Conservation (phyloP, 2,888 invertebrate species). For the Cheiracanthium punctorium region DNA sequence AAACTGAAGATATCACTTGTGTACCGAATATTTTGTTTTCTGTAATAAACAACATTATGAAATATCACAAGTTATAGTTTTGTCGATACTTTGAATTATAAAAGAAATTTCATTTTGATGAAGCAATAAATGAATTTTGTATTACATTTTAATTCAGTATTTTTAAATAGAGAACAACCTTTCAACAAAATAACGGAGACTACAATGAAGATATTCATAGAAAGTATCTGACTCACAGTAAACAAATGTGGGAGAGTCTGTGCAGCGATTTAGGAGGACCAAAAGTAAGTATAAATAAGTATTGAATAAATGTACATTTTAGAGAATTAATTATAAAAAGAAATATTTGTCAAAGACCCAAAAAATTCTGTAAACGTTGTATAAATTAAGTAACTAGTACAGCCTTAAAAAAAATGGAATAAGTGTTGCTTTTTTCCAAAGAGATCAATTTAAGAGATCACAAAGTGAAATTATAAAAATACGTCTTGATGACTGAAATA, state of each 20-base stretch:
- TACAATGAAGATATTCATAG: conserved; percentile 69
- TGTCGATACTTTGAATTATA: too few relatives aligned
- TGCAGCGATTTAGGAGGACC: conserved; percentile 64
- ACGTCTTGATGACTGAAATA: not conserved
- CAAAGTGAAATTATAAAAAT: not conserved
- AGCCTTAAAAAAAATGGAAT: too few relatives aligned
- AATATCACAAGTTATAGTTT: too few relatives aligned
- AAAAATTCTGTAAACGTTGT: not conserved
- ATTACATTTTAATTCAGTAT: too few relatives aligned
- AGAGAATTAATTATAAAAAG: not conserved
- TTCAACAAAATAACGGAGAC: conserved; percentile 69
- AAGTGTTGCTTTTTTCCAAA: not conserved
- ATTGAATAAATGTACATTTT: not conserved
- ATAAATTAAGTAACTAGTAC: too few relatives aligned
- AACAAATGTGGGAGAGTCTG: conserved; percentile 69
- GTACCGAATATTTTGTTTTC: too few relatives aligned
- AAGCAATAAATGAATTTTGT: too few relatives aligned
- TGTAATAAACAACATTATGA: too few relatives aligned
- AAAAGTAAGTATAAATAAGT: conserved; percentile 59
- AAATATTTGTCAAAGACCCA: not conserved
- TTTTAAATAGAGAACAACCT: conserved; percentile 63
- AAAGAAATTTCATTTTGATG: too few relatives aligned
- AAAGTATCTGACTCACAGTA: conserved; percentile 67
- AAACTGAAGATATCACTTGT: too few relatives aligned
- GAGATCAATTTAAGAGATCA: not conserved